Conservation (phyloP, 2,113 vertebrate genomes). For the Eurystomus gularis region DNA sequence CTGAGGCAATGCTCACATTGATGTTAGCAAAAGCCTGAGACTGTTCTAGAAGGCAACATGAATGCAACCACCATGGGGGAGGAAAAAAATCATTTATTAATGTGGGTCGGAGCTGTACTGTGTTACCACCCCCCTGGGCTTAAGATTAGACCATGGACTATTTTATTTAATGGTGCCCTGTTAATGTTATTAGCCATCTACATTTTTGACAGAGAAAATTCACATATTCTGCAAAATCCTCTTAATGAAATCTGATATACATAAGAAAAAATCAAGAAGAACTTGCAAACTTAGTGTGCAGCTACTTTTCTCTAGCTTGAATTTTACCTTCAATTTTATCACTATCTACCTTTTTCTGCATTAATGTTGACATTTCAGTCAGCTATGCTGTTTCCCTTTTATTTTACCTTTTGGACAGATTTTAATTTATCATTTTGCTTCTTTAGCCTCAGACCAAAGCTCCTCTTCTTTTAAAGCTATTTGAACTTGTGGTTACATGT, state of each 20-base stretch:
- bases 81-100: neutral
- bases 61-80: rapidly evolving
- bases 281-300: neutral
- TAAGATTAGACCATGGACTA: neutral
- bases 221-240: neutral
- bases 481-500: neutral
- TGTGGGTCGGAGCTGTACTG: neutral
- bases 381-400: neutral
- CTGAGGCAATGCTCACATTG: rapidly evolving
- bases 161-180: neutral
- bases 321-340: neutral
- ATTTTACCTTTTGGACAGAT: neutral
- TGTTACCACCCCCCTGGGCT: neutral
- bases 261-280: neutral
- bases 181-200: neutral
- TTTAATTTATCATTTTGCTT: neutral
- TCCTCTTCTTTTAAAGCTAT: neutral
- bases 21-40: rapidly evolving
- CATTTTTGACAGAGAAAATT: neutral
- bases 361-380: neutral
- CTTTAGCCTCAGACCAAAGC: neutral
- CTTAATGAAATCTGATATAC: neutral
- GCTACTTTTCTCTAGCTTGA: neutral
- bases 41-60: neutral
- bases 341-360: neutral